phyloP scores from a whole-genome alignment of 2,797 vertebrate genomes.

The Tadarida brasiliensis region DNA sequence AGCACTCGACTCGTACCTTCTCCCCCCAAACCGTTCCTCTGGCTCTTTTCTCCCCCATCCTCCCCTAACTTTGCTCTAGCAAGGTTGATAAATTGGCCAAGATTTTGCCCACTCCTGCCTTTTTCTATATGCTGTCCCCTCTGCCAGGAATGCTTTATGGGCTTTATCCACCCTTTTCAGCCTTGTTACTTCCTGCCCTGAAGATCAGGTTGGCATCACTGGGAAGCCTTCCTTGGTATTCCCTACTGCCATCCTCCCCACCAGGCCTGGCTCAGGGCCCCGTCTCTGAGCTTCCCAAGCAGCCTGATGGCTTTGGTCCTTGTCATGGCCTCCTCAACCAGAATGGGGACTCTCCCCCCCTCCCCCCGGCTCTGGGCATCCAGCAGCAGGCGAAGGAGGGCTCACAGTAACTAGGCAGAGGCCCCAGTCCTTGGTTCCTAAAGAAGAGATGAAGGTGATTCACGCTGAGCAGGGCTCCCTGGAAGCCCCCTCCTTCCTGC shows the following conservation, averaged over 20 bases:
- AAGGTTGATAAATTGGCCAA: background rate
- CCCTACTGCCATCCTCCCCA: background rate
- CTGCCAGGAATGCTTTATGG: background rate
- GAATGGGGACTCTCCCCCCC: too few species aligned
- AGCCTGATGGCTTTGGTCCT: background rate
- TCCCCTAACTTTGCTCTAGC: background rate
- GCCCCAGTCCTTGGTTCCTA: background rate
- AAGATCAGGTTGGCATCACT: background rate
- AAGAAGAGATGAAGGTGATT: background rate
- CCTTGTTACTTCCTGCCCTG: background rate
- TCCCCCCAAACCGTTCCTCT: background rate
- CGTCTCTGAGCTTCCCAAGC: background rate
- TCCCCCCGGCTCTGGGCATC: background rate
- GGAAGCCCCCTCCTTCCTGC: conserved; percentile 41
- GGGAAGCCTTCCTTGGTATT: background rate
- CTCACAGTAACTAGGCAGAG: background rate
- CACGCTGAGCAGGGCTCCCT: background rate
- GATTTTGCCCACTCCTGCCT: background rate
- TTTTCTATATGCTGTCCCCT: background rate
- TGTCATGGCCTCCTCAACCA: background rate
- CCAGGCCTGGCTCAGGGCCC: background rate
- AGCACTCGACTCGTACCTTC: background rate
- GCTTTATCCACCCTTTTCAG: background rate
- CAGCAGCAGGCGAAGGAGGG: background rate
- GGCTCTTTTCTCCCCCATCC: background rate